phyloP scores from a whole-genome alignment of 2,797 vertebrate genomes.

The Euthynnus affinis region DNA sequence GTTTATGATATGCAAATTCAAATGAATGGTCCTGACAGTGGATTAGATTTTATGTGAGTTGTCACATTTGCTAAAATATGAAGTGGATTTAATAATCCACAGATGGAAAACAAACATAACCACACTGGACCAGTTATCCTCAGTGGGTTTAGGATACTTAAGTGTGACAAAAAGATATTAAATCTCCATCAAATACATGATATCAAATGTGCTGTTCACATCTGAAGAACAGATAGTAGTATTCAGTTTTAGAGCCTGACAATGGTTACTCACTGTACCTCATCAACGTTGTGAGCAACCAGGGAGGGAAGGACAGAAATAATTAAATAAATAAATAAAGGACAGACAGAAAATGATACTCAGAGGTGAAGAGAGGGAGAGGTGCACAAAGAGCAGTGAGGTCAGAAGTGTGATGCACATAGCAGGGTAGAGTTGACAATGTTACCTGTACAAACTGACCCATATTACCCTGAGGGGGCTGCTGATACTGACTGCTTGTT shows the following conservation, averaged over 20 bases:
- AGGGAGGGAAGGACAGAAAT: constrained; percentile 30
- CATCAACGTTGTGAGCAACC: constrained; percentile 32
- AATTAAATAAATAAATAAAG: constrained; percentile 12
- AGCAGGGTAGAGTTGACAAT: constrained; percentile 43
- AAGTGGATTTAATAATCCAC: not conserved
- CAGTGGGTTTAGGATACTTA: not conserved
- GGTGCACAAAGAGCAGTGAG: constrained; percentile 49
- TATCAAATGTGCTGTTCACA: constrained; percentile 25
- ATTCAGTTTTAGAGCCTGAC: constrained; percentile 30
- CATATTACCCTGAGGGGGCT: constrained; percentile 19
- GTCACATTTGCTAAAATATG: not conserved
- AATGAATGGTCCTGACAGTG: too few relatives aligned
- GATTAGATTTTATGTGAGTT: too few relatives aligned
- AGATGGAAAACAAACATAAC: not conserved
- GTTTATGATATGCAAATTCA: too few relatives aligned
- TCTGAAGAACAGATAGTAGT: constrained; percentile 51
- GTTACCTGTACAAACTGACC: constrained; percentile 46
- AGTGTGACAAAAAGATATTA: constrained; percentile 19
- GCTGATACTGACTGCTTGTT: constrained; percentile 31
- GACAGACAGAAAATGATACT: constrained; percentile 26
- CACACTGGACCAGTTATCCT: constrained; percentile 1
- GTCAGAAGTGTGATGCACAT: constrained; percentile 44
- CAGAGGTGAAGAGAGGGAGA: constrained; percentile 5
- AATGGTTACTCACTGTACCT: constrained; percentile 26
- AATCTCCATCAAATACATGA: constrained; percentile 32